Base-by-base conservation (phyloP, 2,888 invertebrate species). In the Athalia cordata region DNA sequence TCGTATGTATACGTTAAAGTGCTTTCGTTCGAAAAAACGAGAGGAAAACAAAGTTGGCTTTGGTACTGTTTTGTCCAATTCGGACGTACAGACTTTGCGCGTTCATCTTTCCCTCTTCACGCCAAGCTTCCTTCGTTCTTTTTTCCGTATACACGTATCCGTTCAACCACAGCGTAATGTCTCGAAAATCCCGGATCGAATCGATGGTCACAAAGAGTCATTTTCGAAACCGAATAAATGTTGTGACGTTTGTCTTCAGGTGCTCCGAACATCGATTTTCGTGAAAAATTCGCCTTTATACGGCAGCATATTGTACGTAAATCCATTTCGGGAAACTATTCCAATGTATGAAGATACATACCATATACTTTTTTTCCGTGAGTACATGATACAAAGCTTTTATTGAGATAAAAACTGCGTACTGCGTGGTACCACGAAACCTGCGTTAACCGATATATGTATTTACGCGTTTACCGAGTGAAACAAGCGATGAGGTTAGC, bases 1-100 rank as follows among this genome's bases (percentile, higher is more conserved):
- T 72, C 72, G 72, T 72, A 72, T 72, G 29, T 29, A 72, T 72
- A 59, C 59, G 72, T 72, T 72, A 45, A 72, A 72, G 72, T 72
- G 59, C 72, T 72, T 72, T 59, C 57, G 72, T 72, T 72, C 45
- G 59, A 57, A 47, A 72, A 72, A 72, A 72, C 72, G 57, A 59
- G 72, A 72, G 72, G 13, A 72, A 72, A 72, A 59, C 57, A 72
- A 72, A 57, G 59, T 72, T 59, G 57, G 59, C 59, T 47, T 72
- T 2, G 29, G 29, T 29, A 29, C 29, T 29, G 29, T 29, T 29
- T 29, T 29, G 29, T 61, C 13, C 72, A n/a, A 13, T 59, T 72
- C 72, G 72, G 72, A 59, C 72, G 59, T 59, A 59, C 72, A 8
- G 29, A 49, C 68, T 52, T 52, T 43, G 29, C 47, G 52, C 50